Evolutionary conservation across 2,888 invertebrate genomes (phyloP).

Genomic region (Prosopocoilus inquinatus): DNA sequence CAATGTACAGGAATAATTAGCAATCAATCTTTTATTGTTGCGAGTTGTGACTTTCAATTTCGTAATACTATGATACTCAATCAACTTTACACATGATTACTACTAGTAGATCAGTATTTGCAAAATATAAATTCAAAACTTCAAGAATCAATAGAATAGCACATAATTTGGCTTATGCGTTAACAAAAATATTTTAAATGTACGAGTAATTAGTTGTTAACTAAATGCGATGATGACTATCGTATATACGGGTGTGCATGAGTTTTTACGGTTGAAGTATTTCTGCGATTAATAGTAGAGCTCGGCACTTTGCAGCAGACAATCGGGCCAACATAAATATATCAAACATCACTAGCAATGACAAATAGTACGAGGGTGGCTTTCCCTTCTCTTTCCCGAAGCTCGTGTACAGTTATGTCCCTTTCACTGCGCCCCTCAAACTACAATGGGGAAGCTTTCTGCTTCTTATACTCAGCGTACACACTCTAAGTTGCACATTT

Average conservation of each 20-base stretch:
- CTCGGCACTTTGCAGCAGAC: conserved; percentile 46
- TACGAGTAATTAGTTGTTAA: too few relatives aligned
- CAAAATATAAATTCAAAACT: too few relatives aligned
- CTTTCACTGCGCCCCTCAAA: conserved; percentile 17
- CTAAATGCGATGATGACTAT: background rate
- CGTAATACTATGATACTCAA: too few relatives aligned
- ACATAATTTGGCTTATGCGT: too few relatives aligned
- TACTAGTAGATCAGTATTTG: too few relatives aligned
- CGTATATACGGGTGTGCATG: conserved; percentile 16
- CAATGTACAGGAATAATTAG: too few relatives aligned
- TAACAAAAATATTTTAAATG: too few relatives aligned
- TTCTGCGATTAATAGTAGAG: conserved; percentile 40
- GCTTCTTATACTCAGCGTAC: conserved; percentile 20
- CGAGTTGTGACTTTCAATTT: too few relatives aligned
- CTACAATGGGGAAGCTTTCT: conserved; percentile 10
- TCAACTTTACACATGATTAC: too few relatives aligned
- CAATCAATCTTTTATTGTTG: too few relatives aligned
- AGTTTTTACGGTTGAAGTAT: conserved; percentile 23
- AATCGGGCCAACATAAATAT: conserved; percentile 49
- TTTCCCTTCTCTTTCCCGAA: conserved; percentile 26
- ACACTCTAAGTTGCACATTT: conserved; percentile 37
- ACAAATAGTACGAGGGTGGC: conserved; percentile 47
- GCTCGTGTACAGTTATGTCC: conserved; percentile 28
- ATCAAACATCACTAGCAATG: conserved; percentile 50
- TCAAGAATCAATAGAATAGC: too few relatives aligned